Percentiles rank a stretch among this genome's conserved stretches.
Conservation (phyloP, 2,113 vertebrate species). For the Otocyon megalotis region DNA sequence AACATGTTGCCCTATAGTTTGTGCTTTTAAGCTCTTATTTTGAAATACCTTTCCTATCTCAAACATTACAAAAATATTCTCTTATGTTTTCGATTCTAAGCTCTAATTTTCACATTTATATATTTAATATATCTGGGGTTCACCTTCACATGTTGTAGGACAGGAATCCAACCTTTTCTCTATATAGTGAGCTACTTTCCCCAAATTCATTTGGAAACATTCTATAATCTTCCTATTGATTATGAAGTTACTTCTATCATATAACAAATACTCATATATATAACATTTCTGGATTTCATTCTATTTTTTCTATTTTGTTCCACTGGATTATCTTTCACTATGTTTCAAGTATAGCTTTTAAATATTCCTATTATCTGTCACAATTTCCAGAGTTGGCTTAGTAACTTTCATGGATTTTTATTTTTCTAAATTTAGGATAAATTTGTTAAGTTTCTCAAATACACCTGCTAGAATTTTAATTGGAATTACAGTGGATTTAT, state of each 20-base stretch:
- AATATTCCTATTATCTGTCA: not conserved
- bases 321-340: not conserved
- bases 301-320: not conserved
- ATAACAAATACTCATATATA: not conserved
- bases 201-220: constrained; percentile 9
- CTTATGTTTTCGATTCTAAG: not conserved
- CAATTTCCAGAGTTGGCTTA: not conserved
- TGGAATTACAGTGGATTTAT: not conserved
- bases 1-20: not conserved
- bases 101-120: not conserved
- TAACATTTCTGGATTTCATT: not conserved
- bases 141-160: not conserved
- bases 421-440: not conserved
- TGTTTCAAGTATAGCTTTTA: not conserved
- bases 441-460: not conserved
- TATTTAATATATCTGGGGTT: not conserved
- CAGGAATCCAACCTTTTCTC: not conserved
- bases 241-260: not conserved
- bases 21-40: not conserved
- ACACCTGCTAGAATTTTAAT: not conserved
- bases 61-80: not conserved
- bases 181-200: not conserved
- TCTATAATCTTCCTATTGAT: not conserved
- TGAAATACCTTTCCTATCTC: not conserved
- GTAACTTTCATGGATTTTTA: not conserved